phyloP scores from a whole-genome alignment of 2,888 invertebrate species.

The Cantharis nigra region DNA sequence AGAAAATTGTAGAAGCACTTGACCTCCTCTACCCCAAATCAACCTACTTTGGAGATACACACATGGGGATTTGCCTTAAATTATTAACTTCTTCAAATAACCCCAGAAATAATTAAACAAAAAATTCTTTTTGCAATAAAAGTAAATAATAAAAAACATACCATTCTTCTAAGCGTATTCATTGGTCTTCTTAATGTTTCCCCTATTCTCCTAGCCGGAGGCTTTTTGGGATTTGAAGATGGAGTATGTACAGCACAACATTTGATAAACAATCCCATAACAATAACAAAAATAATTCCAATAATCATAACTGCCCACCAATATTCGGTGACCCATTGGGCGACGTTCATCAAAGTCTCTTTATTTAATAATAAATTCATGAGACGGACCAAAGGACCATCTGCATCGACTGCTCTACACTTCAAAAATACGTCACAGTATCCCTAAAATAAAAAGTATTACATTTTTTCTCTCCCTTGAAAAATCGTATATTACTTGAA shows the following conservation, averaged over 20 bases:
- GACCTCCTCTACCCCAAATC: too few relatives aligned
- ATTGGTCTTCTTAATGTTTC: slow-evolving; percentile 90
- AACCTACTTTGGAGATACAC: too few relatives aligned
- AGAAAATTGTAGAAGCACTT: too few relatives aligned
- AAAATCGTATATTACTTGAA: slow-evolving; percentile 66
- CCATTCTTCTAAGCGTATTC: slow-evolving; percentile 89
- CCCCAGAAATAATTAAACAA: too few relatives aligned
- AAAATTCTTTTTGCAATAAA: too few relatives aligned
- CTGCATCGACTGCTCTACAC: slow-evolving; percentile 97
- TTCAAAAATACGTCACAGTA: slow-evolving; percentile 99
- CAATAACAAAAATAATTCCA: slow-evolving; percentile 87
- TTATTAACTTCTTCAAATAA: too few relatives aligned
- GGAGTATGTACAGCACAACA: slow-evolving; percentile 99
- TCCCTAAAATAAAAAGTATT: slow-evolving; percentile 63
- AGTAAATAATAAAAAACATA: slow-evolving; percentile 51
- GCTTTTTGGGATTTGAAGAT: slow-evolving; percentile 96
- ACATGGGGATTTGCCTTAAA: too few relatives aligned
- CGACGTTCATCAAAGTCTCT: slow-evolving; percentile 83
- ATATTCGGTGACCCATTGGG: slow-evolving; percentile 92
- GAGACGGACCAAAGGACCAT: slow-evolving; percentile 93
- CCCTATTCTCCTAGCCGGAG: slow-evolving; percentile 90
- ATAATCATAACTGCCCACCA: slow-evolving; percentile 96
- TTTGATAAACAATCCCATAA: slow-evolving; percentile 98
- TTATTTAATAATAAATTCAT: slow-evolving; percentile 94
- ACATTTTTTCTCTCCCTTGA: background rate